Evolutionary conservation across 2,113 vertebrate genomes (phyloP), one percentile per base, ranked within the genome.

Genomic region (Bathybates hornii): DNA sequence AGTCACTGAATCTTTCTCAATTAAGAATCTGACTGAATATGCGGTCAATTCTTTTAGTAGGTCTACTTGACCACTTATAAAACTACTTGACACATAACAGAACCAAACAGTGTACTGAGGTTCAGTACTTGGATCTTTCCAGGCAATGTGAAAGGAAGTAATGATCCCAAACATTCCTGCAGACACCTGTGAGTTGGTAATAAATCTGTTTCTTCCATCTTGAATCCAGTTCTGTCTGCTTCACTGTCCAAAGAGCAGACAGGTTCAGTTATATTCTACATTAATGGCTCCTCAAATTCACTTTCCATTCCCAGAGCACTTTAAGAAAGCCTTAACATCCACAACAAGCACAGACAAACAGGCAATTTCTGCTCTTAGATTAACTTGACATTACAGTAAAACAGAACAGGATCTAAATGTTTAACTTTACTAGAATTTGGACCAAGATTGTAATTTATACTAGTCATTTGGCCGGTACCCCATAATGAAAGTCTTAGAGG

Each of bases 401-500:
- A 82, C 32, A 68, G 87, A 91, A 82, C 80, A 85, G 87, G 79
- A 91, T 89, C 76, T 81, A 76, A 86, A 89, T 89, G 91, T 93
- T 91, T 89, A 92, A 91, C 93, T 92, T 91, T 86, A 93, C 93
- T 80, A 73, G 86, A 93, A 93, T 93, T 87, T 91, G 84, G 88
- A 83, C 71, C 45, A 88, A 86, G 90, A 93, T 89, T 94, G 94
- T 95, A 95, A 95, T 93, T 93, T 89, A 94, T 86, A 87, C 93
- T 83, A 48, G 84, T 89, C 68, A 56, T 88, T 87, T 91, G 90
- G 93, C 89, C 87, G 1, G 36, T 84, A 87, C 91, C 82, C 86
- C 93, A 87, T 89, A 94, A 93, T 92, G 94, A 89, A 93, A 93
- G 93, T 93, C 94, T 96, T 93, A 81, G 92, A 95, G 94, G 90